phyloP scores from a whole-genome alignment of 2,797 vertebrate genomes.

The Diplodus puntazzo region DNA sequence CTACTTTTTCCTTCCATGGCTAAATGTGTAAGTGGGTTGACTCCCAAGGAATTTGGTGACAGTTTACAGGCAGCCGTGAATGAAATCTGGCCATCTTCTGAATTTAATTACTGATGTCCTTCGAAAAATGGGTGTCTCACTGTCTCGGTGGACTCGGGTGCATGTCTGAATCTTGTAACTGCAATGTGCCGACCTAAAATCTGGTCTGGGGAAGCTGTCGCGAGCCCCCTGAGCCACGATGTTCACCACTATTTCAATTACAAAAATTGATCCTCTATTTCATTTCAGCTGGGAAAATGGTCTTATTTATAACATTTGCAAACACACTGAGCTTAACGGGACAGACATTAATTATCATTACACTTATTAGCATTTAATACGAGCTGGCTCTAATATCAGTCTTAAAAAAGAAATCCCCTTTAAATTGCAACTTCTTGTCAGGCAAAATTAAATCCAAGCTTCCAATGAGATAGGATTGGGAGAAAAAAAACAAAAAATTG shows the following conservation, averaged over 20 bases:
- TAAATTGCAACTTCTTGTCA: not conserved
- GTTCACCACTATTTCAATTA: slow-evolving; percentile 26
- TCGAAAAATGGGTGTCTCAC: slow-evolving; percentile 25
- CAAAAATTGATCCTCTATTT: slow-evolving; percentile 27
- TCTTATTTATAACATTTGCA: not conserved
- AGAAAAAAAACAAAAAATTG: not conserved
- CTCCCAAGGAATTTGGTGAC: slow-evolving; percentile 66
- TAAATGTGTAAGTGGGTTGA: slow-evolving; percentile 72
- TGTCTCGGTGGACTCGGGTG: slow-evolving; percentile 23
- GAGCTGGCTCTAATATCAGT: not conserved
- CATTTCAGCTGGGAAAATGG: not conserved
- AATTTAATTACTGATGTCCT: slow-evolving; percentile 52
- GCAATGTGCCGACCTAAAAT: slow-evolving; percentile 33
- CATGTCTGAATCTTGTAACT: slow-evolving; percentile 37
- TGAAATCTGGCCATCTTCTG: slow-evolving; percentile 47
- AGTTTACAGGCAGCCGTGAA: slow-evolving; percentile 48
- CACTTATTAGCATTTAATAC: not conserved
- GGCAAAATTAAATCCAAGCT: not conserved
- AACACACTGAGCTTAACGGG: not conserved
- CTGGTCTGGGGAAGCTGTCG: slow-evolving; percentile 7
- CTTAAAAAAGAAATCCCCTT: not conserved
- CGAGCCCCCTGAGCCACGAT: not conserved
- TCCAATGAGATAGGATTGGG: not conserved
- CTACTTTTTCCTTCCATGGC: slow-evolving; percentile 45
- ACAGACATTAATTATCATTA: not conserved